Base-by-base conservation (phyloP, 2,888 invertebrate species). In the Encarsia formosa region DNA sequence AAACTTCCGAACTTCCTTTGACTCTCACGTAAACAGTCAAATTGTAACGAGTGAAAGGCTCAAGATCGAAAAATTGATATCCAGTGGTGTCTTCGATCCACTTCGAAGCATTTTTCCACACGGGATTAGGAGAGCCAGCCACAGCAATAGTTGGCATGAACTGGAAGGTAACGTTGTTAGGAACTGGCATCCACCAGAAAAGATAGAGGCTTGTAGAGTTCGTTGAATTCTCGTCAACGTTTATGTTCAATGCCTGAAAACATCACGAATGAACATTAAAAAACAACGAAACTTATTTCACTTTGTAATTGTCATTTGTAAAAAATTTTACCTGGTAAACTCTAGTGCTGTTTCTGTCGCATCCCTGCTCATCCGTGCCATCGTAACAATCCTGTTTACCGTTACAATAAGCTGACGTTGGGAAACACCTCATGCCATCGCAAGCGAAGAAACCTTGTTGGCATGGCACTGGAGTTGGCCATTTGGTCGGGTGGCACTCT, bases 21-120 rank as follows among this genome's bases (percentile, higher is more conserved):
- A 78, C 69, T 48, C 81, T 76, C 0, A 88, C 86, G 70, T 84
- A 89, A 44, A 91, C 85, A 0, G 89, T 90, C 54, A 90, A 78
- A 60, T 88, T 88, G 67, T 91, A 91, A n/a, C 78, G 76, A 0
- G 88, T 88, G 63, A 76, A 87, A 0, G 91, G 84, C 55, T 80
- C 76, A 40, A 91, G 75, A 46, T 80, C 71, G 0, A 75, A 78
- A 63, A 91, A 89, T 37, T 78, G 79, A 67, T 76, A 80, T 49
- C 76, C 78, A 22, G 78, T 79, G 5, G 78, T 79, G 4, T 80
- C 79, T 22, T 79, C 77, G 4, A 79, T 83, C 88, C 88, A 90
- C 0, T 64, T 59, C 1, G 75, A 74, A 24, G 77, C 75, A 65
- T 82, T 83, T 2, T 63, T 72, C 82, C 88, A 88, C 41, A 78